A percentile compares a stretch with the other conserved stretches of the same genome.
phyloP scores from a whole-genome alignment of 2,113 vertebrate genomes.

The Emberiza fucata region DNA sequence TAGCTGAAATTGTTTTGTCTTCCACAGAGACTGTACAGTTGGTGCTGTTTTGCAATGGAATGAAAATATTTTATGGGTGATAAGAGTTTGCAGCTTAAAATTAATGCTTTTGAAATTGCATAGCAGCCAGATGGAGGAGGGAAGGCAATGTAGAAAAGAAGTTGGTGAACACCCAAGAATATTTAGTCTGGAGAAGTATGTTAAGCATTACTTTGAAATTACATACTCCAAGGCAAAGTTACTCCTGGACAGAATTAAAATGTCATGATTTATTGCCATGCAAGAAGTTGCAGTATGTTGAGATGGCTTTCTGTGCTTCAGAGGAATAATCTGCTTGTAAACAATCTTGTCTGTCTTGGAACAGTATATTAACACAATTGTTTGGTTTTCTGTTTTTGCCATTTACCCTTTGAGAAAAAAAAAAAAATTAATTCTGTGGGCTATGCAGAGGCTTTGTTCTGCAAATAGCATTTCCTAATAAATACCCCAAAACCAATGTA shows the following conservation, averaged over 20 bases:
- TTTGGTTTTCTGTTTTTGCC: not conserved
- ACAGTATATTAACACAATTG: not conserved
- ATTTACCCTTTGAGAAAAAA: not conserved
- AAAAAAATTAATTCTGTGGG: fast-evolving
- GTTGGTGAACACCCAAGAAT: not conserved
- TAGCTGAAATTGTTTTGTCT: not conserved
- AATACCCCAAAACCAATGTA: not conserved
- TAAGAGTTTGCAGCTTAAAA: not conserved
- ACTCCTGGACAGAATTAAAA: not conserved
- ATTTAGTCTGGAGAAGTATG: not conserved
- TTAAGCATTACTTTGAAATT: not conserved
- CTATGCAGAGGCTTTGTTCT: not conserved
- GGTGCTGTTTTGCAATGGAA: not conserved
- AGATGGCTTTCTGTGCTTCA: not conserved
- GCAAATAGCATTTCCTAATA: not conserved
- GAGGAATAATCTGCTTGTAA: not conserved
- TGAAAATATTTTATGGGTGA: slow-evolving; percentile 14
- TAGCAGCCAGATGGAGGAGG: not conserved
- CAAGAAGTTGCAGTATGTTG: not conserved
- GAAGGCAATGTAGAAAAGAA: not conserved
- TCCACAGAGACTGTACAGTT: not conserved
- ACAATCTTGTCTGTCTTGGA: not conserved
- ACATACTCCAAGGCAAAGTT: not conserved
- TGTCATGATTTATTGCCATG: not conserved
- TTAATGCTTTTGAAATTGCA: not conserved